Evolutionary conservation across 2,113 vertebrate genomes (phyloP).

Genomic region (Neodontobutis hainanensis): DNA sequence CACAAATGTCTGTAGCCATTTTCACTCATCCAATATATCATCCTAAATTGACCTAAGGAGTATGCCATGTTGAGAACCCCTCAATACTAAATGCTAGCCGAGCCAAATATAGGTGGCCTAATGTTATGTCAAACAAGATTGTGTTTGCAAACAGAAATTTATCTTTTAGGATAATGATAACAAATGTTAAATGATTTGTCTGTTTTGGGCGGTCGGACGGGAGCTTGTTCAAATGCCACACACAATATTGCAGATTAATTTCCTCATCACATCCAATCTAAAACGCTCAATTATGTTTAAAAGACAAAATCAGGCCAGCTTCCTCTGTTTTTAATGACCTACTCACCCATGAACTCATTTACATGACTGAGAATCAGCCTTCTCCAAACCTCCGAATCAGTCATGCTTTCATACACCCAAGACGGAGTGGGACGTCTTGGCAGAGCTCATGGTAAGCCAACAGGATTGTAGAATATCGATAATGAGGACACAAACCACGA

Average conservation of each 20-base stretch:
- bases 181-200: too few relatives aligned
- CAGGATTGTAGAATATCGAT: slow-evolving; percentile 63
- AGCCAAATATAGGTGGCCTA: neutral
- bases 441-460: slow-evolving; percentile 55
- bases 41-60: neutral
- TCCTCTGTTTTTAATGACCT: slow-evolving; percentile 47
- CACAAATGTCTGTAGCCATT: neutral
- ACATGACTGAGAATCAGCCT: slow-evolving; percentile 50
- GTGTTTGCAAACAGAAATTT: neutral
- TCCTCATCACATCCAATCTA: slow-evolving; percentile 20
- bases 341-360: slow-evolving; percentile 62
- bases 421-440: slow-evolving; percentile 56
- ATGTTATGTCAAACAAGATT: neutral
- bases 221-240: neutral
- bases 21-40: neutral
- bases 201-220: neutral
- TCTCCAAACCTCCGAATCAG: slow-evolving; percentile 44
- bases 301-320: slow-evolving; percentile 41
- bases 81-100: neutral
- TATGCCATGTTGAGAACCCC: neutral
- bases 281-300: slow-evolving; percentile 8
- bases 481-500: slow-evolving; percentile 73
- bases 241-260: slow-evolving; percentile 1
- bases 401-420: slow-evolving; percentile 42
- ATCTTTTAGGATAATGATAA: neutral